Percentiles rank a stretch among this genome's conserved stretches.
Conservation (phyloP, 1,140 invertebrate species). For the Megathymus violae region DNA sequence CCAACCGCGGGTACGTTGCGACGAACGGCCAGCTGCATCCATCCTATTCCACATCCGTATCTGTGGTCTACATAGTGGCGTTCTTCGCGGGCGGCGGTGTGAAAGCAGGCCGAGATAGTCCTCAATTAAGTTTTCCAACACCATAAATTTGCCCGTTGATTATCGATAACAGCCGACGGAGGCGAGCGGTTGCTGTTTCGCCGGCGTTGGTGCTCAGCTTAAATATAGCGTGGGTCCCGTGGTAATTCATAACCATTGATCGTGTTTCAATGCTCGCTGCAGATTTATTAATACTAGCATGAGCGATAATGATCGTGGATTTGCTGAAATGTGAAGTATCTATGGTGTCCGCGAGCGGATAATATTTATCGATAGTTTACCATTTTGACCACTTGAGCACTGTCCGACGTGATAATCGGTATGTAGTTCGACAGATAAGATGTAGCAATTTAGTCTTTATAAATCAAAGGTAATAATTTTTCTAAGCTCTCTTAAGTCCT, state of each 20-base stretch:
- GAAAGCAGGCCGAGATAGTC: slow-evolving; percentile 26
- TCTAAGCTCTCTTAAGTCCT: no score
- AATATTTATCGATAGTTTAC: no score
- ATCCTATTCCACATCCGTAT: background rate
- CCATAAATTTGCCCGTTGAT: slow-evolving; percentile 32
- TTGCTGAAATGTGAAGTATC: background rate
- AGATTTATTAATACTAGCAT: slow-evolving; percentile 20
- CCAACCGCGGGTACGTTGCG: no score
- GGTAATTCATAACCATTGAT: slow-evolving; percentile 26
- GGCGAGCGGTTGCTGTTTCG: slow-evolving; percentile 6
- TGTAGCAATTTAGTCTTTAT: no score
- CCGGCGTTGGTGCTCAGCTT: slow-evolving; percentile 3
- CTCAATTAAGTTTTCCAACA: slow-evolving; percentile 32
- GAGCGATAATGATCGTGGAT: background rate
- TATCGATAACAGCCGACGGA: slow-evolving; percentile 26
- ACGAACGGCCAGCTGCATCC: no score
- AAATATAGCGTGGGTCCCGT: slow-evolving; percentile 16
- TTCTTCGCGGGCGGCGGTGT: slow-evolving; percentile 27
- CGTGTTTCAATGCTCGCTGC: slow-evolving; percentile 13
- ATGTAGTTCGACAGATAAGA: no score
- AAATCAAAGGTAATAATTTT: no score
- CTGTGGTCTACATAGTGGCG: slow-evolving; percentile 19
- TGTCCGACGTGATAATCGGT: no score
- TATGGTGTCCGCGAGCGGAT: background rate
- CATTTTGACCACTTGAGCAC: no score